These are phyloP conservation scores for Tachycineta bicolor DNA, from an alignment of 2,113 vertebrate species.

Conservation along the genomic window DNA sequence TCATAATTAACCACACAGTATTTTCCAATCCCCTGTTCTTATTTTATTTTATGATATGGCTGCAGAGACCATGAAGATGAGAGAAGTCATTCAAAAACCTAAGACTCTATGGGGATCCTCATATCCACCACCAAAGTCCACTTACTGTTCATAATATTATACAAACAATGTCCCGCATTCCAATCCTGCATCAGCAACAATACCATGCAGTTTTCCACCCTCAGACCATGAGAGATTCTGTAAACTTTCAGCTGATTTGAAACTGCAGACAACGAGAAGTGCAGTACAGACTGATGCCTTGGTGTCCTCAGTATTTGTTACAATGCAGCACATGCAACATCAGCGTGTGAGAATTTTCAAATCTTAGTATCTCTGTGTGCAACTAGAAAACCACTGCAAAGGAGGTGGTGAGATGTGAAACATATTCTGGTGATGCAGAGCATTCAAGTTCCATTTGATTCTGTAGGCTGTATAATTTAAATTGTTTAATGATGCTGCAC, in stretches of 20 bases:
- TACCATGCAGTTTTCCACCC: not conserved
- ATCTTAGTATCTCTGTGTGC: not conserved
- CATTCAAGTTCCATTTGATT: not conserved
- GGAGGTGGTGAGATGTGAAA: not conserved
- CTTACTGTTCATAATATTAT: not conserved
- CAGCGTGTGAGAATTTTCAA: not conserved
- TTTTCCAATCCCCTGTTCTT: not conserved
- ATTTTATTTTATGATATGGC: not conserved
- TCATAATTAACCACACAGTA: not conserved
- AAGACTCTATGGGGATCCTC: not conserved
- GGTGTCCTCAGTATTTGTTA: not conserved
- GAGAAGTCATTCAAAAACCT: not conserved
- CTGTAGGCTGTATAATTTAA: not conserved
- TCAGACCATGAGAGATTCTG: not conserved
- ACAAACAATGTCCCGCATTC: not conserved
- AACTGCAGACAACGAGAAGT: not conserved
- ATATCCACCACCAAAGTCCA: not conserved
- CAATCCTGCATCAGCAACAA: not conserved
- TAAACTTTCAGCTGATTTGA: not conserved
- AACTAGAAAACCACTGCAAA: not conserved
- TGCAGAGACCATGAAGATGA: not conserved
- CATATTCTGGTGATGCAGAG: not conserved
- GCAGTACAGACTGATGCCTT: not conserved
- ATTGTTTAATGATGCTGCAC: not conserved
- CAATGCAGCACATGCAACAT: not conserved